Conservation (phyloP, 2,113 vertebrate species). For the Numida meleagris region DNA sequence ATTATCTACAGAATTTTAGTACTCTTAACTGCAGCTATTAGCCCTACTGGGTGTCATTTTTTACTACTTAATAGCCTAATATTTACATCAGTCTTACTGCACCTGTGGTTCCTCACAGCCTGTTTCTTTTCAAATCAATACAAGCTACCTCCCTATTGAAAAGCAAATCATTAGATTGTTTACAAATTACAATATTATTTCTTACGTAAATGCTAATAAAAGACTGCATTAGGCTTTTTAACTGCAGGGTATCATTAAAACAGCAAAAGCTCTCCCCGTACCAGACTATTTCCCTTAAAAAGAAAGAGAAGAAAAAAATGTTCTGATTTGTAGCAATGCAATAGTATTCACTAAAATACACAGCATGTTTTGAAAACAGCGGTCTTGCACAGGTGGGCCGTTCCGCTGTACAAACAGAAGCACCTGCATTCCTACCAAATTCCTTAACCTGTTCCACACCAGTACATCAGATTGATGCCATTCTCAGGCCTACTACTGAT, state of each 20-base stretch:
- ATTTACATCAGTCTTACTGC: background rate
- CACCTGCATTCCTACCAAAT: background rate
- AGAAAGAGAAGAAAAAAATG: background rate
- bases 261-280: background rate
- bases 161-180: background rate
- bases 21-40: background rate
- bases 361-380: background rate
- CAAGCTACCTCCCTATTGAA: background rate
- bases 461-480: rapidly evolving
- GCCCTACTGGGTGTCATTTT: background rate
- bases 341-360: background rate
- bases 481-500: background rate
- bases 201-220: background rate
- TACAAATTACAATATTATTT: background rate
- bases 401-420: rapidly evolving
- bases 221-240: background rate
- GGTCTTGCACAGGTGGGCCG: rapidly evolving
- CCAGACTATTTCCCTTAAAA: background rate
- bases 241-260: background rate
- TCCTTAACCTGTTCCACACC: background rate
- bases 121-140: background rate
- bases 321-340: background rate
- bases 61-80: background rate
- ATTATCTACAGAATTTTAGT: background rate
- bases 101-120: background rate